Conservation (phyloP, 2,797 vertebrate genomes). For the Apogon talboti region DNA sequence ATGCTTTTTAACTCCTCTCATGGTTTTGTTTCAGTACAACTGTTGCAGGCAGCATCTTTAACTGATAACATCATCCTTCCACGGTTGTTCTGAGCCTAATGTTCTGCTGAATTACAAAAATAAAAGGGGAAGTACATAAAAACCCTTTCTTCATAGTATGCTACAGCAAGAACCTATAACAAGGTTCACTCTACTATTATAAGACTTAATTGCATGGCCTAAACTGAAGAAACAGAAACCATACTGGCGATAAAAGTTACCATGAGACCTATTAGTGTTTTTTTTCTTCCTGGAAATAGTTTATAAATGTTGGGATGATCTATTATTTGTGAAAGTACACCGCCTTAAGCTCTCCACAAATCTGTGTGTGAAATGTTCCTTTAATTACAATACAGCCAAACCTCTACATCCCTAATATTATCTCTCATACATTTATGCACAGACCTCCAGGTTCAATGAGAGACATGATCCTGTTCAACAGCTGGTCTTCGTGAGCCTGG, state of each 20-base stretch:
- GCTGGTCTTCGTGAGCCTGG: slow-evolving; percentile 86
- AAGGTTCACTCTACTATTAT: too few species aligned
- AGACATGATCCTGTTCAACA: slow-evolving; percentile 89
- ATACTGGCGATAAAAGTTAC: too few species aligned
- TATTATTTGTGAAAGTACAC: too few species aligned
- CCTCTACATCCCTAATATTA: neutral
- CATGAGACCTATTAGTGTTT: too few species aligned
- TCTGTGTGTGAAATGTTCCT: neutral
- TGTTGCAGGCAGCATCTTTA: neutral
- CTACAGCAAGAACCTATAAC: too few species aligned
- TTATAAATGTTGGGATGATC: too few species aligned
- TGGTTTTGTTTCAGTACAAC: neutral
- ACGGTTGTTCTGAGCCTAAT: neutral
- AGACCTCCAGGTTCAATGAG: slow-evolving; percentile 89
- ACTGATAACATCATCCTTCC: neutral
- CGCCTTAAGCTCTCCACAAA: neutral
- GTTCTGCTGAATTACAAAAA: neutral
- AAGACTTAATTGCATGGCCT: too few species aligned
- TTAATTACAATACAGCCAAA: neutral
- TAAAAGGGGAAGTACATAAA: neutral
- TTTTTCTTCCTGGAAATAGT: too few species aligned
- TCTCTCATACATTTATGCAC: slow-evolving; percentile 23
- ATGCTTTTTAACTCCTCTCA: neutral
- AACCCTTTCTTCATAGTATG: neutral
- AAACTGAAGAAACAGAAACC: too few species aligned